A percentile compares a stretch with the other conserved stretches of the same genome.
Conservation (phyloP, 2,113 vertebrate species). For the Ariopsis seemanni region DNA sequence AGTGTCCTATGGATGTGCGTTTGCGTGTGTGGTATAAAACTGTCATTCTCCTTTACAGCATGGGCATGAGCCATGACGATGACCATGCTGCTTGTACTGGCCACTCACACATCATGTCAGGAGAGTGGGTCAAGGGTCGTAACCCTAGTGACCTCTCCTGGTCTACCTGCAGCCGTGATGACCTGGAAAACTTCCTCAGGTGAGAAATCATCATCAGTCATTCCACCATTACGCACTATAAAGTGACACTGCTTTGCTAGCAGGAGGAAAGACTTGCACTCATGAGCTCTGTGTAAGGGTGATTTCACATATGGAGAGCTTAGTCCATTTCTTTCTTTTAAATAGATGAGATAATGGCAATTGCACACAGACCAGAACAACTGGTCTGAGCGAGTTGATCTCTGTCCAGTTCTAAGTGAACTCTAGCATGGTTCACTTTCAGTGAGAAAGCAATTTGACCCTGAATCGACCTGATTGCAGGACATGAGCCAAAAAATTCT, state of each 20-base stretch:
- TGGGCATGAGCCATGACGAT: conserved; percentile 97
- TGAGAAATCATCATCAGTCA: conserved; percentile 63
- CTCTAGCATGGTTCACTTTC: neutral
- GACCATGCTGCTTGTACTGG: conserved; percentile 86
- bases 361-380: neutral
- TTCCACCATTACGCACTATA: no score
- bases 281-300: neutral
- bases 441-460: neutral
- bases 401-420: neutral
- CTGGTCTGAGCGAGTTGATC: neutral
- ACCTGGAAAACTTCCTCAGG: conserved; percentile 95
- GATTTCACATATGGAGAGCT: neutral
- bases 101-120: conserved; percentile 95
- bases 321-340: neutral
- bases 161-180: conserved; percentile 92
- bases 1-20: neutral
- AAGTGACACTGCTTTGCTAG: neutral
- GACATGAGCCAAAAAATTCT: neutral
- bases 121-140: conserved; percentile 96
- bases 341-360: neutral
- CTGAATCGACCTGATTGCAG: neutral
- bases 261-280: neutral
- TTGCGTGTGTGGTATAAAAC: conserved; percentile 4
- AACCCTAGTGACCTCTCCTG: conserved; percentile 96
- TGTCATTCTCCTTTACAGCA: conserved; percentile 67